Evolutionary conservation across 53 echinoderm and acorn worm species (phyloP), one percentile per base, ranked within the genome.

Genomic region (Mesocentrotus franciscanus): DNA sequence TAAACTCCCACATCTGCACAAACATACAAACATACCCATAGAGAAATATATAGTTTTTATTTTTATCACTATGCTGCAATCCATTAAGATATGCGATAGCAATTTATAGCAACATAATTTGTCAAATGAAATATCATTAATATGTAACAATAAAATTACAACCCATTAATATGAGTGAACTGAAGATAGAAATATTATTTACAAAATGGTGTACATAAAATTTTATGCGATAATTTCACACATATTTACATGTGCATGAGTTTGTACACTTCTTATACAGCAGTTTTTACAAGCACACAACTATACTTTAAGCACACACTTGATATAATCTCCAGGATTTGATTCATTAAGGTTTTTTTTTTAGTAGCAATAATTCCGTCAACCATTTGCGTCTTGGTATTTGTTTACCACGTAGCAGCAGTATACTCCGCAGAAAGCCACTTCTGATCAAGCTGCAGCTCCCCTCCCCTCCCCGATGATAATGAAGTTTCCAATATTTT

Each of bases 11-110:
- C 30, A 79, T 35, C 13, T 35, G 79, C 79, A 55, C 56, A 85
- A 83, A 24, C 56, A 85, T 85, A 26, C 90, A 90, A 29, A 90
- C 29, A 14, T 10, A 60, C 60, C 58, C 90, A 90, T 90, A 90
- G 27, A 81, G 81, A 81, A 81, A 81, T 81, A 81, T 81, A 81
- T 81, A 81, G 27, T 0, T 29, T 81, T 81, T 81, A 81, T 81
- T 81, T 18, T 18, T 18, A 20, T 17, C 20, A 39, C 20, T 39
- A 17, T 81, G 42, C 81, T 81, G 81, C 36, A 39, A 39, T 72
- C 29, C 32, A 74, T 29, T 30, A 29, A 74, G 9, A 74, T 81
- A 81, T 36, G 5, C 9, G 22, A 81, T 81, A 29, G 36, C 81
- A 81, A 81, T 29, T 81, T 10, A 81, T 81, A 36, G 17, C 36